These are phyloP conservation scores for Elymnias hypermnestra DNA, from an alignment of 1,140 invertebrate species.

Conservation along the genomic window DNA sequence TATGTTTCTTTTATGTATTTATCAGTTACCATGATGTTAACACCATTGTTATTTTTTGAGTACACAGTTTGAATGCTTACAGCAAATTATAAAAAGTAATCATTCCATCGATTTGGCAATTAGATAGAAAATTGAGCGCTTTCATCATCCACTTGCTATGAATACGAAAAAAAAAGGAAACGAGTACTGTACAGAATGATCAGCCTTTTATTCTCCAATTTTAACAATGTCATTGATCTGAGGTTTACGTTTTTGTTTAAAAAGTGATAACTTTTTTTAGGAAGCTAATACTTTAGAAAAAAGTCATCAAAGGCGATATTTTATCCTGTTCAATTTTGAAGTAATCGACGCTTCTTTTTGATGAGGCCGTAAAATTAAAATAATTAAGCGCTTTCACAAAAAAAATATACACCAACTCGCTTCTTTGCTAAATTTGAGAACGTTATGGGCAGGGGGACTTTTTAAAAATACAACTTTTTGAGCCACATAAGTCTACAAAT, in stretches of 20 bases:
- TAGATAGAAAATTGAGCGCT: conserved; percentile 42
- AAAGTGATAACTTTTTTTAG: conserved; percentile 27
- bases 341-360: conserved; percentile 54
- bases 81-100: conserved; percentile 27
- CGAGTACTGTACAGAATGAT: conserved; percentile 21
- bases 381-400: conserved; percentile 38
- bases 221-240: conserved; percentile 40
- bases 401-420: conserved; percentile 7
- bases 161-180: conserved; percentile 34
- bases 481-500: neutral
- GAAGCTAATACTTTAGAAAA: conserved; percentile 36
- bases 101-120: conserved; percentile 46
- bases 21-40: no score
- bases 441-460: conserved; percentile 51
- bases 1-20: no score
- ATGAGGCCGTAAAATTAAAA: conserved; percentile 46
- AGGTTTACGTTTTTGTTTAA: conserved; percentile 27
- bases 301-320: conserved; percentile 22
- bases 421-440: conserved; percentile 48
- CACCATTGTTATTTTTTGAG: no score
- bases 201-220: conserved; percentile 29
- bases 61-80: no score
- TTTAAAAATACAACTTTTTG: no score
- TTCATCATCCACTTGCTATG: conserved; percentile 31
- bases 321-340: conserved; percentile 22